Conservation (phyloP, 2,113 vertebrate species). For the Urocolius indicus region DNA sequence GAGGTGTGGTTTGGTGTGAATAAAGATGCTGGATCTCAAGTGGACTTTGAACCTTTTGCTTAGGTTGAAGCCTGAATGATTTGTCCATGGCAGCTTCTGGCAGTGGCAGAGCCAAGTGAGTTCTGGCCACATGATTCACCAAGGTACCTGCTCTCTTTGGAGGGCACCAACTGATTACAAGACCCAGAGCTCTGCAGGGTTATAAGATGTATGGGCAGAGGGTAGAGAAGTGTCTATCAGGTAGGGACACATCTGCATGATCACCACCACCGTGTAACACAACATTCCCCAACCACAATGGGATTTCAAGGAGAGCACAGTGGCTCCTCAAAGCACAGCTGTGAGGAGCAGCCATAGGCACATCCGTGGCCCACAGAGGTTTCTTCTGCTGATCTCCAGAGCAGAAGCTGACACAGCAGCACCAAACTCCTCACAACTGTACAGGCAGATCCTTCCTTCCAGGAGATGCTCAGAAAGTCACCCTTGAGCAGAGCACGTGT, state of each 20-base stretch:
- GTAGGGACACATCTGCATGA: rapidly evolving
- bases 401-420: not conserved
- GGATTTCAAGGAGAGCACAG: not conserved
- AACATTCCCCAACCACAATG: not conserved
- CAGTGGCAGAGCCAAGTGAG: not conserved
- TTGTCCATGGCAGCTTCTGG: not conserved
- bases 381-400: not conserved
- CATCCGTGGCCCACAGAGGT: not conserved
- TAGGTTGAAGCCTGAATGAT: not conserved
- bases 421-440: not conserved
- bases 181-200: not conserved
- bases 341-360: not conserved
- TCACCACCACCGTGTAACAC: not conserved
- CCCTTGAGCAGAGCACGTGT: not conserved
- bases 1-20: not conserved
- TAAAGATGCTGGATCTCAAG: not conserved
- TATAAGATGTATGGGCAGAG: not conserved
- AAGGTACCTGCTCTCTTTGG: not conserved
- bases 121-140: not conserved
- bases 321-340: not conserved
- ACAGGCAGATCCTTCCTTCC: not conserved
- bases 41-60: not conserved
- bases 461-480: not conserved
- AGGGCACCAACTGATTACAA: rapidly evolving
- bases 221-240: not conserved